Conservation (phyloP, 2,113 vertebrate genomes). For the Clarias batrachus region DNA sequence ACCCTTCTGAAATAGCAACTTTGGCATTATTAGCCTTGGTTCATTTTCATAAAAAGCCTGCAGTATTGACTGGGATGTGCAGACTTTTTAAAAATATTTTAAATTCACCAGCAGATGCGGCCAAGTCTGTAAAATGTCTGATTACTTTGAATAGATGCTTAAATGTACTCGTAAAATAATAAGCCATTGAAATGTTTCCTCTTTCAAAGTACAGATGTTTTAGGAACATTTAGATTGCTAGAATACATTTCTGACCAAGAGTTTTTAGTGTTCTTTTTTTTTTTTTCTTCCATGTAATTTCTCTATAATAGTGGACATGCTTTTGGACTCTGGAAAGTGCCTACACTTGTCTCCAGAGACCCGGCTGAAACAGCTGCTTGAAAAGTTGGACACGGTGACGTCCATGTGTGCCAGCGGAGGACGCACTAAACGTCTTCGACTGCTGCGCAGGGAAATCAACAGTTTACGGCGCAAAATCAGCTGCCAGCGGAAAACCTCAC, state of each 20-base stretch:
- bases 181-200: not conserved
- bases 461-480: constrained; percentile 81
- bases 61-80: not conserved
- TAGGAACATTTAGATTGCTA: not conserved
- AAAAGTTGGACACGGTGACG: constrained; percentile 89
- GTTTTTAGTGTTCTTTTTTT: not conserved
- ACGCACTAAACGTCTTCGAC: constrained; percentile 86
- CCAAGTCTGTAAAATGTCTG: not conserved
- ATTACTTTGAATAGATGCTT: not conserved
- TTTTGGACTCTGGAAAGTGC: constrained; percentile 87
- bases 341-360: constrained; percentile 85
- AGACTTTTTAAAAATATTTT: not conserved
- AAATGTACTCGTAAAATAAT: not conserved
- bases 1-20: too few species aligned
- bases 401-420: constrained; percentile 88
- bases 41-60: not conserved
- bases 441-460: constrained; percentile 92
- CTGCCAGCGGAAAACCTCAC: constrained; percentile 77
- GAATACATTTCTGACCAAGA: not conserved
- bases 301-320: constrained; percentile 82
- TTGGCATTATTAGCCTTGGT: not conserved
- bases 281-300: not conserved
- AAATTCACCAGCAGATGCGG: not conserved
- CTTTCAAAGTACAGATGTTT: not conserved
- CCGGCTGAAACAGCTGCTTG: constrained; percentile 91